A percentile compares a stretch with the other conserved stretches of the same genome.
Evolutionary conservation across 2,113 vertebrate genomes (phyloP).

Genomic region (Edolisoma coerulescens): DNA sequence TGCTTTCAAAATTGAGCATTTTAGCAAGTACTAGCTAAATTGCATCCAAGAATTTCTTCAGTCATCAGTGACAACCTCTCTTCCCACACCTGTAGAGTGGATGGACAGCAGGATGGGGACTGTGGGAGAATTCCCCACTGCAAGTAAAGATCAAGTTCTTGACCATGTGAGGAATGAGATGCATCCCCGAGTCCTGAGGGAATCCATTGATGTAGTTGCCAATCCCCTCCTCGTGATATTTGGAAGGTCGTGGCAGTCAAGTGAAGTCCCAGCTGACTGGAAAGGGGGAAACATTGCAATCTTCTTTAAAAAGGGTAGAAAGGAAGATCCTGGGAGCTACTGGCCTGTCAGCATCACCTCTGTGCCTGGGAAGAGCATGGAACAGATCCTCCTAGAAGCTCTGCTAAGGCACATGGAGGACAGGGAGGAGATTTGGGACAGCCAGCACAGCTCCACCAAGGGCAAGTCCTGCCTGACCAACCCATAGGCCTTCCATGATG

Average conservation of each 20-base stretch:
- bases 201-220: background rate
- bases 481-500: too few relatives aligned
- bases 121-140: background rate
- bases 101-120: background rate
- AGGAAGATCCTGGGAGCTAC: background rate
- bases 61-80: background rate
- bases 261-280: too few relatives aligned
- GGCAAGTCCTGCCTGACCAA: background rate
- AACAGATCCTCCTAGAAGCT: background rate
- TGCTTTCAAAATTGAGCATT: background rate
- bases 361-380: background rate
- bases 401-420: background rate
- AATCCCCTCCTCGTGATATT: background rate
- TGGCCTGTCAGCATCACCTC: background rate
- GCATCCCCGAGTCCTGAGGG: background rate
- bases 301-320: background rate
- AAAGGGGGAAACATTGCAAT: background rate
- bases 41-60: background rate
- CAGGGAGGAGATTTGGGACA: background rate
- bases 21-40: background rate
- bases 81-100: background rate
- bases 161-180: background rate
- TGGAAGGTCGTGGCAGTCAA: background rate
- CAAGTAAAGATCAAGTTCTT: background rate
- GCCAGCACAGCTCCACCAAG: fast-evolving